These are phyloP conservation scores for Orthosia cruda DNA, from an alignment of 2,888 invertebrate species.

Conservation along the genomic window DNA sequence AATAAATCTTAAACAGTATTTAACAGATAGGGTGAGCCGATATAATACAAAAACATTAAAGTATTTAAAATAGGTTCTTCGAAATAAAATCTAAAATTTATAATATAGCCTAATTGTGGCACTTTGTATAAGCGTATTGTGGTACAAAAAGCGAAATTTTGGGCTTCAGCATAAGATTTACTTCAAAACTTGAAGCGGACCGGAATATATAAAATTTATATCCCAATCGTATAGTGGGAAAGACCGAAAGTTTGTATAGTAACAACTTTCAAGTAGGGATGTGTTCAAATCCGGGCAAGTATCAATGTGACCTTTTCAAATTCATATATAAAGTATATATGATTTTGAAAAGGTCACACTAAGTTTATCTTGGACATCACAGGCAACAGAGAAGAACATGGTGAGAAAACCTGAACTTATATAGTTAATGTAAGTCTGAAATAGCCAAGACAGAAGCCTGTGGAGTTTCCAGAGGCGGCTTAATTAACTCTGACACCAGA, in stretches of 20 bases:
- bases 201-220: background rate
- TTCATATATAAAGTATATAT: too few relatives aligned
- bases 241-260: too few relatives aligned
- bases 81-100: slow-evolving; percentile 59
- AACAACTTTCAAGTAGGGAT: background rate
- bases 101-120: slow-evolving; percentile 66
- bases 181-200: background rate
- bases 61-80: slow-evolving; percentile 67
- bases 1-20: slow-evolving; percentile 65
- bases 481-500: too few relatives aligned
- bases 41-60: slow-evolving; percentile 59
- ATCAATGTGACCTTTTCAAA: too few relatives aligned
- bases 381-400: too few relatives aligned
- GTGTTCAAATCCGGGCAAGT: too few relatives aligned
- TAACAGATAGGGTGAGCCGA: slow-evolving; percentile 51
- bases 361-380: too few relatives aligned
- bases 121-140: slow-evolving; percentile 67
- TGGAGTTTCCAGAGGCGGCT: too few relatives aligned
- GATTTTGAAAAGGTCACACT: too few relatives aligned
- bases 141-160: slow-evolving; percentile 38
- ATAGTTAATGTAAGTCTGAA: too few relatives aligned
- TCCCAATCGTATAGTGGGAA: background rate
- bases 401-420: too few relatives aligned
- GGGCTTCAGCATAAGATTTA: slow-evolving; percentile 23
- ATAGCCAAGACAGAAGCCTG: too few relatives aligned